Conservation (phyloP, 2,888 invertebrate species). For the Plebejus argus region DNA sequence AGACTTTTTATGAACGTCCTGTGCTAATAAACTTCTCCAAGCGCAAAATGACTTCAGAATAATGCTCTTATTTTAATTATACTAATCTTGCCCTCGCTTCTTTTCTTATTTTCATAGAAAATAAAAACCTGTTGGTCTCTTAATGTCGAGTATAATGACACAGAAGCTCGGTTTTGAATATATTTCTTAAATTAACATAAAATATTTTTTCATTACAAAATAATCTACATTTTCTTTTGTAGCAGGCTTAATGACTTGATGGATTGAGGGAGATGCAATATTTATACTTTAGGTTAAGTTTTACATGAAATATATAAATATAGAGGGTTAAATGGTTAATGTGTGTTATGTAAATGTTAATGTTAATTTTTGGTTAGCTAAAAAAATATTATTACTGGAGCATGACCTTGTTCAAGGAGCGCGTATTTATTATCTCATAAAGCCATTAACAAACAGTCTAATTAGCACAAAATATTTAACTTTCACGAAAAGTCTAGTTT, state of each 20-base stretch:
- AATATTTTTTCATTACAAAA: constrained; percentile 24
- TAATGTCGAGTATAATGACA: constrained; percentile 24
- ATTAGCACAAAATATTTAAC: no score
- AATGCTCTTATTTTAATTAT: constrained; percentile 43
- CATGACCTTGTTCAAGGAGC: no score
- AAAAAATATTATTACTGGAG: no score
- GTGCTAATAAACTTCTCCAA: constrained; percentile 9
- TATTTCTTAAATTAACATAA: neutral
- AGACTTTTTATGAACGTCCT: neutral
- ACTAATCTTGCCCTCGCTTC: constrained; percentile 36
- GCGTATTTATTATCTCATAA: no score
- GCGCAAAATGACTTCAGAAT: constrained; percentile 39
- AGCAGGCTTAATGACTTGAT: constrained; percentile 13
- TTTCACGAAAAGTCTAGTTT: no score
- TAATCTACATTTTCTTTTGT: constrained; percentile 17
- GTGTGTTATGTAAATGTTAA: no score
- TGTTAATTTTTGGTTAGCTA: neutral
- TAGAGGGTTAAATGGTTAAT: neutral
- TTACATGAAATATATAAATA: neutral
- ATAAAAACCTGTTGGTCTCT: constrained; percentile 21
- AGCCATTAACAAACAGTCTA: no score
- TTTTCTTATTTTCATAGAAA: constrained; percentile 36
- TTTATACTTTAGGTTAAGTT: neutral
- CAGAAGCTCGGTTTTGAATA: constrained; percentile 12
- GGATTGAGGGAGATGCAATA: neutral